Evolutionary conservation across 2,888 invertebrate species (phyloP), one percentile per base, ranked within the genome.

Genomic region (Subacronicta megacephala): DNA sequence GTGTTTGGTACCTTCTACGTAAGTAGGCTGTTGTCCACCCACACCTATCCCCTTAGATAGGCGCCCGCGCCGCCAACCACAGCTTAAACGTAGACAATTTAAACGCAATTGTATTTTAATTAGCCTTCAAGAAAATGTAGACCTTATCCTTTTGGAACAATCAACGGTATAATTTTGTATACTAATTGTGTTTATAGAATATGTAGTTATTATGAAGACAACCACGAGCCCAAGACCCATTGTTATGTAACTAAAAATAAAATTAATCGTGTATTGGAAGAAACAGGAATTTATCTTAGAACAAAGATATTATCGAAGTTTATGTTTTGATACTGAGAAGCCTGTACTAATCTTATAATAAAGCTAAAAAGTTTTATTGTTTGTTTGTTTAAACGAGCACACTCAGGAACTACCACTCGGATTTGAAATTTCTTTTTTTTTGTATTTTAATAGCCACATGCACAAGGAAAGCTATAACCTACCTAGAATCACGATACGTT

Each of bases 91-190:
- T 60, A 67, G 60, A 66, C 56, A 18, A 50, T 70, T 70, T 66
- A 66, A 72, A 52, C 50, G 36, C 78, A 73, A 81, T 82, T 82
- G 81, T 81, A 81, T 81, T 82, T 74, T 81, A 81, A 82, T 81
- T 77, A 77, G 57, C 23, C 41, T 12, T 20, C 44, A 45, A 52
- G 42, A 52, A 52, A 37, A 59, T 52, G 53, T 53, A 72, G 37
- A 41, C 33, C 41, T 46, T 50, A 38, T 69, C 52, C 53, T 55
- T 55, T 51, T 56, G 53, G 54, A 52, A 60, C 62, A 46, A 45
- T 55, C 35, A 64, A 45, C 52, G 40, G 67, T 52, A 72, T 65
- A 60, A 66, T 43, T 57, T 58, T 71, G 72, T 46, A 42, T 59
- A 49, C 38, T 53, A 46, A 74, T 49, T 64, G 13, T 0, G 26